phyloP scores from a whole-genome alignment of 2,797 vertebrate species.

The Sebastes trivittatus region DNA sequence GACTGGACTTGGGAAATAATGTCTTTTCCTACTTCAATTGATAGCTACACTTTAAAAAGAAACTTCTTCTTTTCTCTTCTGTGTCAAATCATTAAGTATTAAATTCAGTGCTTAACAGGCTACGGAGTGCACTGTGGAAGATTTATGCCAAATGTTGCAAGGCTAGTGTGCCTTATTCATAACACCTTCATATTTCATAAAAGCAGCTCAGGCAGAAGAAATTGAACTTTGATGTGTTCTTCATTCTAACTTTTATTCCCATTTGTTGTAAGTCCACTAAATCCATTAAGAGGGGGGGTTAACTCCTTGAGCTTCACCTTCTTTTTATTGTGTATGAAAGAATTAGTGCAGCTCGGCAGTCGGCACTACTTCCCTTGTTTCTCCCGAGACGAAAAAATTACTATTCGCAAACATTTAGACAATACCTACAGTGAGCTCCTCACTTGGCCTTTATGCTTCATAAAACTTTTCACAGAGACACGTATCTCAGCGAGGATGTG shows the following conservation, averaged over 20 bases:
- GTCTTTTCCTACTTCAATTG: slow-evolving; percentile 12
- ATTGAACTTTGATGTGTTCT: slow-evolving; percentile 51
- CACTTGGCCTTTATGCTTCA: background rate
- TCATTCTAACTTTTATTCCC: slow-evolving; percentile 42
- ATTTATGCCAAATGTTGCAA: slow-evolving; percentile 56
- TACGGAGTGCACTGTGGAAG: slow-evolving; percentile 27
- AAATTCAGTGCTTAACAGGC: slow-evolving; percentile 53
- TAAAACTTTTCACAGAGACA: background rate
- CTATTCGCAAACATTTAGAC: slow-evolving; percentile 3
- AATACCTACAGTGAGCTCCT: background rate
- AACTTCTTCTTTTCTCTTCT: slow-evolving; percentile 29
- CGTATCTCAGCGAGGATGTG: background rate
- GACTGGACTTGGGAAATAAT: slow-evolving; percentile 22
- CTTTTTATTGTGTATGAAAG: slow-evolving; percentile 15
- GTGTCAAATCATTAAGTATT: slow-evolving; percentile 42
- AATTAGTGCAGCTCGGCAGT: slow-evolving; percentile 14
- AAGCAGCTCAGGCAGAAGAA: slow-evolving; percentile 48
- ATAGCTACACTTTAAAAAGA: slow-evolving; percentile 25
- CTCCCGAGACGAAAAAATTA: background rate
- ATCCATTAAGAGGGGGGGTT: slow-evolving; percentile 24
- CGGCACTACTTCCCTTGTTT: background rate
- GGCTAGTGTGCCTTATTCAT: slow-evolving; percentile 48
- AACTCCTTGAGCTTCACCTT: slow-evolving; percentile 37
- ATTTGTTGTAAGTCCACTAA: slow-evolving; percentile 41
- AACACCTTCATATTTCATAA: slow-evolving; percentile 60